These are phyloP conservation scores for Frieseomelitta varia DNA, from an alignment of 1,140 invertebrate genomes.

Conservation along the genomic window DNA sequence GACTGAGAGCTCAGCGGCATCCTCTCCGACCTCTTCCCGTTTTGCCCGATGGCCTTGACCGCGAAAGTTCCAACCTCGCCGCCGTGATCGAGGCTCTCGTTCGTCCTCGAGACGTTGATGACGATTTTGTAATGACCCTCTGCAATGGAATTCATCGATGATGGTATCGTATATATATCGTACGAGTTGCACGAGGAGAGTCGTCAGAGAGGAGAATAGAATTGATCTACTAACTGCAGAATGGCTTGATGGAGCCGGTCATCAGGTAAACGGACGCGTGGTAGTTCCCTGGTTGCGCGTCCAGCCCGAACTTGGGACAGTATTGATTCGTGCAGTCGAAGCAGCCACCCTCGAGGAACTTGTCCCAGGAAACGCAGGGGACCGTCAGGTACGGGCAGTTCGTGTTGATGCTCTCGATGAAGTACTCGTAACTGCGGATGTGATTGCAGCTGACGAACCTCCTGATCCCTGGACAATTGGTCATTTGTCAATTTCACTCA, in stretches of 20 bases:
- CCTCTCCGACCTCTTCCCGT: conserved; percentile 84
- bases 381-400: conserved; percentile 89
- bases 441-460: conserved; percentile 93
- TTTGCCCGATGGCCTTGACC: conserved; percentile 86
- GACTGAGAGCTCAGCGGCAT: conserved; percentile 83
- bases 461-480: conserved; percentile 84
- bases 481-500: not conserved
- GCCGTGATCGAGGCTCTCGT: conserved; percentile 87
- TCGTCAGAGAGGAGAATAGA: too few relatives aligned
- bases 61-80: conserved; percentile 90
- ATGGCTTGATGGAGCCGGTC: conserved; percentile 86
- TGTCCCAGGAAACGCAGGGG: conserved; percentile 90
- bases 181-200: too few relatives aligned
- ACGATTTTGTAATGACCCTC: conserved; percentile 89
- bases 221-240: conserved; percentile 91
- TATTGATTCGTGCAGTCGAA: conserved; percentile 86
- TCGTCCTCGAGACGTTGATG: conserved; percentile 88
- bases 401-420: conserved; percentile 91
- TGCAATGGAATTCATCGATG: conserved; percentile 67
- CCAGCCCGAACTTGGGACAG: conserved; percentile 87
- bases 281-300: conserved; percentile 83
- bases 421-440: conserved; percentile 91
- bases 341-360: conserved; percentile 89
- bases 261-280: conserved; percentile 87
- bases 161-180: too few relatives aligned